Percentiles rank a stretch among this genome's conserved stretches.
These are phyloP conservation scores for Didymodactylos carnosus DNA, from an alignment of 2,888 invertebrate genomes.

Conservation along the genomic window DNA sequence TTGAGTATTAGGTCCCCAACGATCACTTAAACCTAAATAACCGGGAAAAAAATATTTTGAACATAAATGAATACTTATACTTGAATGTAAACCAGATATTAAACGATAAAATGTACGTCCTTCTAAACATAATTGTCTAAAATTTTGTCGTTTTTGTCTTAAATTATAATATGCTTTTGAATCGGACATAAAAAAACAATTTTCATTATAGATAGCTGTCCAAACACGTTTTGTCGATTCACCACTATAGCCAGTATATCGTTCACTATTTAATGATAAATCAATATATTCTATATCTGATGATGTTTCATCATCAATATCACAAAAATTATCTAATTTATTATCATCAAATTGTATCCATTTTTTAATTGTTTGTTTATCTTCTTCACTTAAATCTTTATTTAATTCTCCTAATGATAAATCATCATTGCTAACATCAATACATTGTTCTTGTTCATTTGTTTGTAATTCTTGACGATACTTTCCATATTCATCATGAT, in stretches of 20 bases:
- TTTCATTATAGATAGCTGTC: constrained; percentile 89
- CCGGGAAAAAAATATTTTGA: constrained; percentile 56
- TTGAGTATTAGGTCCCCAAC: constrained; percentile 35
- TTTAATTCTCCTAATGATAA: constrained; percentile 1
- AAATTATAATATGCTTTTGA: constrained; percentile 12
- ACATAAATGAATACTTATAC: constrained; percentile 86
- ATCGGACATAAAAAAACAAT: constrained; percentile 58
- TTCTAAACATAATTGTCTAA: constrained; percentile 52
- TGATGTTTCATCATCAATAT: constrained; percentile 44
- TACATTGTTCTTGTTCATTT: neutral
- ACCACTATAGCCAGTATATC: constrained; percentile 89
- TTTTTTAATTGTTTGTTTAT: constrained; percentile 62
- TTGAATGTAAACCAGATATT: constrained; percentile 86
- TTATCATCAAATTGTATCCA: constrained; percentile 85
- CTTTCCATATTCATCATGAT: neutral
- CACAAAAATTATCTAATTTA: constrained; percentile 69
- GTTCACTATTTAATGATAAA: constrained; percentile 75
- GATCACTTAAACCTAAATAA: constrained; percentile 15
- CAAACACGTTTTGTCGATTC: constrained; percentile 80
- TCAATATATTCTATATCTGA: constrained; percentile 65
- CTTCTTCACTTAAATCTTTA: constrained; percentile 48
- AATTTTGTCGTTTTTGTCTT: neutral
- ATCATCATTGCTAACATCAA: neutral
- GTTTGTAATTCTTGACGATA: neutral
- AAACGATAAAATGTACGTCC: constrained; percentile 87